Conservation (phyloP, 2,888 invertebrate genomes). For the Eupithecia subfuscata region DNA sequence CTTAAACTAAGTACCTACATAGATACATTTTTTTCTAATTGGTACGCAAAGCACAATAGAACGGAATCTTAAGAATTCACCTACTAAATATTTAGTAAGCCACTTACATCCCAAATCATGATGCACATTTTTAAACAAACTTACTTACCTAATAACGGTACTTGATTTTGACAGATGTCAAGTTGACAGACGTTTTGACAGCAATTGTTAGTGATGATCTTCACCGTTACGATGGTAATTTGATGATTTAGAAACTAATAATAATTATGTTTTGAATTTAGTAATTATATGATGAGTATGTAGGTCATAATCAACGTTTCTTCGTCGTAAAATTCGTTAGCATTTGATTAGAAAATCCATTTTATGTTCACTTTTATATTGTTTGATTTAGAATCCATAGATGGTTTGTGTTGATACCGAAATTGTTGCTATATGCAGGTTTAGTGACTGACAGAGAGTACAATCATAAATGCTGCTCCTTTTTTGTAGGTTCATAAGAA, state of each 20-base stretch:
- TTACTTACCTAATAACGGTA: slow-evolving; percentile 30
- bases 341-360: not conserved
- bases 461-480: not conserved
- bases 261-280: slow-evolving; percentile 10
- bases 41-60: not conserved
- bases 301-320: slow-evolving; percentile 8
- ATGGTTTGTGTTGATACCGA: not conserved
- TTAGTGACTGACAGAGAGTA: not conserved
- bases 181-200: slow-evolving; percentile 31
- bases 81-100: slow-evolving; percentile 7
- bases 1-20: too few species aligned
- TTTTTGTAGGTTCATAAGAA: not conserved
- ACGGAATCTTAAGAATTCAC: slow-evolving; percentile 4
- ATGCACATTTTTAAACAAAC: not conserved
- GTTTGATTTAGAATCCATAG: not conserved
- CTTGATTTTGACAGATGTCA: slow-evolving; percentile 64
- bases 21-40: not conserved
- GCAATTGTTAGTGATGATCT: slow-evolving; percentile 54
- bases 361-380: not conserved
- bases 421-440: not conserved
- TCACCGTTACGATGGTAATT: slow-evolving; percentile 24
- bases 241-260: not conserved
- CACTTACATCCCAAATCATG: not conserved
- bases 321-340: slow-evolving; percentile 12
- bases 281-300: slow-evolving; percentile 18